phyloP scores from a whole-genome alignment of 2,888 invertebrate species.

The Scaptomyza cyrtandrae region DNA sequence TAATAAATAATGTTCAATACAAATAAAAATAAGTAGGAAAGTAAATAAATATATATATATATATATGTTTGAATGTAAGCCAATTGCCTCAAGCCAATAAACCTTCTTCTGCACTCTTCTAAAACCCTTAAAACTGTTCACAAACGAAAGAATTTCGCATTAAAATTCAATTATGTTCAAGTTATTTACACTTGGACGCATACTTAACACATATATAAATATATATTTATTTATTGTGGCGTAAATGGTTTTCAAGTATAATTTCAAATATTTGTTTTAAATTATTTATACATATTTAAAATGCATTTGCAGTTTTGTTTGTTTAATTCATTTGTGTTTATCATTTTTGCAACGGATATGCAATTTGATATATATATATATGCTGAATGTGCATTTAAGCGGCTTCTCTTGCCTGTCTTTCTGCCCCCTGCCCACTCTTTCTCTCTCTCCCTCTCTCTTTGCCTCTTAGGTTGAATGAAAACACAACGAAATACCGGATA shows the following conservation, averaged over 20 bases:
- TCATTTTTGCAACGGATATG: slow-evolving; percentile 43
- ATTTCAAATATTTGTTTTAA: slow-evolving; percentile 51
- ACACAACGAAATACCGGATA: background rate
- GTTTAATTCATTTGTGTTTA: slow-evolving; percentile 34
- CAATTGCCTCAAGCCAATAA: too few relatives aligned
- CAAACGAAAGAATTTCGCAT: background rate
- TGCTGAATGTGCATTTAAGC: slow-evolving; percentile 44
- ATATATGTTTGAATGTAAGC: too few relatives aligned
- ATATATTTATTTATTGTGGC: background rate
- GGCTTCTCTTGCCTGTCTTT: background rate
- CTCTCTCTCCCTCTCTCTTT: background rate
- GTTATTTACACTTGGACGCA: background rate
- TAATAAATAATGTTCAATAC: too few relatives aligned
- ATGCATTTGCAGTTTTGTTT: slow-evolving; percentile 32
- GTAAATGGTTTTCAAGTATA: slow-evolving; percentile 36
- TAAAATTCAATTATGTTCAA: background rate
- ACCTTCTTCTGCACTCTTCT: too few relatives aligned
- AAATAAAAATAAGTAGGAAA: too few relatives aligned
- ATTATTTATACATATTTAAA: slow-evolving; percentile 64
- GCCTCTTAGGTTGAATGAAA: background rate
- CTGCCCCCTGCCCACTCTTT: too few relatives aligned
- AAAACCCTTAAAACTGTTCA: too few relatives aligned
- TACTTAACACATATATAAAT: background rate
- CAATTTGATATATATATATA: slow-evolving; percentile 52
- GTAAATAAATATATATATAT: too few relatives aligned